Conservation (phyloP, 2,113 vertebrate species). For the Plectropomus leopardus region DNA sequence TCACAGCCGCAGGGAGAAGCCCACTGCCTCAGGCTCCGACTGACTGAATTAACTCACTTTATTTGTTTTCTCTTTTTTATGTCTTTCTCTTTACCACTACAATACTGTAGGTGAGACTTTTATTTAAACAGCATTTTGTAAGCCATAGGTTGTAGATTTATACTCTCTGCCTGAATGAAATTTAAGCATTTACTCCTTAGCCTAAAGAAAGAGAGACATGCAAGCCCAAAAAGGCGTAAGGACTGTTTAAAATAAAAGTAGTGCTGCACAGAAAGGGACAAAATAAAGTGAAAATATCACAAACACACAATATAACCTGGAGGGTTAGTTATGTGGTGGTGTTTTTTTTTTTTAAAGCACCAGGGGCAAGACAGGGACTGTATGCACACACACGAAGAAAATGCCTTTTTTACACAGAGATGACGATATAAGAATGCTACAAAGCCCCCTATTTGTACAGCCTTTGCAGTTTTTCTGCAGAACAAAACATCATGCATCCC, state of each 20-base stretch:
- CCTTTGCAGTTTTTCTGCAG: too few relatives aligned
- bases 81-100: constrained; percentile 7
- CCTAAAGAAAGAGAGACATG: not conserved
- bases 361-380: too few relatives aligned
- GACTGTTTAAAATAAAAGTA: not conserved
- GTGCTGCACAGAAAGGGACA: not conserved
- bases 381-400: too few relatives aligned
- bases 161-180: constrained; percentile 19
- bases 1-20: constrained; percentile 58
- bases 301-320: not conserved
- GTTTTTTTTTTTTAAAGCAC: not conserved
- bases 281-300: not conserved
- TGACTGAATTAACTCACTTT: constrained; percentile 50
- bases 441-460: too few relatives aligned
- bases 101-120: constrained; percentile 26
- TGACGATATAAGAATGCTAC: too few relatives aligned
- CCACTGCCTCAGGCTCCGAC: constrained; percentile 18
- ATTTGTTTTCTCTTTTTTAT: constrained; percentile 42
- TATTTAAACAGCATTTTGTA: constrained; percentile 33
- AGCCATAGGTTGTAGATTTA: constrained; percentile 26
- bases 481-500: too few relatives aligned
- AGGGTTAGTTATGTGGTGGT: not conserved
- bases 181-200: constrained; percentile 18
- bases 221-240: too few relatives aligned
- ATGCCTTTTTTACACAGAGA: too few relatives aligned